Evolutionary conservation across 2,113 vertebrate species (phyloP).

Genomic region (Neogale vison): DNA sequence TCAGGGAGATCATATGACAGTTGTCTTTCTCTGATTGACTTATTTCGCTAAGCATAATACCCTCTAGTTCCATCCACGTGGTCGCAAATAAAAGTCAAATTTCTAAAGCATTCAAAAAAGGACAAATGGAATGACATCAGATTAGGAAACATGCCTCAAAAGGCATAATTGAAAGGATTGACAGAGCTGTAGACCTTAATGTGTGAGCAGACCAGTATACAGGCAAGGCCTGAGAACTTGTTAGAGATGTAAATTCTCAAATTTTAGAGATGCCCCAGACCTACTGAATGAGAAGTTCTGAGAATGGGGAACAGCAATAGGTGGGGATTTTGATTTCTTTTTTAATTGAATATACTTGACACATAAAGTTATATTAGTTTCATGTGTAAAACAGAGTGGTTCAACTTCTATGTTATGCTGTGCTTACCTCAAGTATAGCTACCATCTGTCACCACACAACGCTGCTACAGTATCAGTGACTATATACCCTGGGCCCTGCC

Average conservation of each 20-base stretch:
- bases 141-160: background rate
- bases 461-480: background rate
- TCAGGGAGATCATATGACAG: no score
- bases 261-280: background rate
- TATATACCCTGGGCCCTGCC: background rate
- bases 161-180: accelerated
- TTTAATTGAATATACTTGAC: background rate
- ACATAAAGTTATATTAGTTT: background rate
- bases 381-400: background rate
- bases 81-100: background rate
- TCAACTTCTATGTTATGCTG: background rate
- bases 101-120: background rate
- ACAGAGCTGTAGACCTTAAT: background rate
- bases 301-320: background rate
- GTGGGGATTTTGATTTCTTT: background rate
- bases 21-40: no score
- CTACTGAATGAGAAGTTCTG: background rate
- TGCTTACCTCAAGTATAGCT: background rate
- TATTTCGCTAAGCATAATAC: no score
- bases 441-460: background rate
- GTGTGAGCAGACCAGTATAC: background rate
- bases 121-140: background rate
- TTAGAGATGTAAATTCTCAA: background rate
- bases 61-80: no score
- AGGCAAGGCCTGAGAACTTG: background rate